Percentiles rank a stretch among this genome's conserved stretches.
These are phyloP conservation scores for Cinclus cinclus DNA, from an alignment of 2,113 vertebrate genomes.

Conservation along the genomic window DNA sequence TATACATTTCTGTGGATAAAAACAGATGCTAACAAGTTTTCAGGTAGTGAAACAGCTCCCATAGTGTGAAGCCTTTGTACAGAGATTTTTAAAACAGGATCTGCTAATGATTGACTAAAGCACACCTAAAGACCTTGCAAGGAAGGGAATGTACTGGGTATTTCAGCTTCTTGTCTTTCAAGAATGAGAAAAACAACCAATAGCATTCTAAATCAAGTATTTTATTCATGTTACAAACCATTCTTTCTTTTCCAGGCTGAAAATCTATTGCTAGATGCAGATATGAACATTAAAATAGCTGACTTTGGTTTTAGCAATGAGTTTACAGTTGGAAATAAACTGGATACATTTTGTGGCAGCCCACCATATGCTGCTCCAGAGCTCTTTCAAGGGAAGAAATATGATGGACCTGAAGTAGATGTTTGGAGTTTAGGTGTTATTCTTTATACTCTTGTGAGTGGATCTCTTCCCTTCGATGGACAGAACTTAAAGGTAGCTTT, in stretches of 20 bases:
- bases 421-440: constrained; percentile 99
- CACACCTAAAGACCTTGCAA: not conserved
- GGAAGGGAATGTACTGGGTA: not conserved
- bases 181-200: not conserved
- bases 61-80: not conserved
- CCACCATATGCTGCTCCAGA: constrained; percentile 97
- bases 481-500: constrained; percentile 93
- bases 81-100: not conserved
- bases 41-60: not conserved
- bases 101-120: not conserved
- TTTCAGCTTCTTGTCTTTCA: not conserved
- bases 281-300: constrained; percentile 99
- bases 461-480: constrained; percentile 96
- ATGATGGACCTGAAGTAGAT: constrained; percentile 96
- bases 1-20: not conserved
- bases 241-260: constrained; percentile 86
- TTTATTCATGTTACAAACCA: constrained; percentile 14
- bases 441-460: constrained; percentile 96
- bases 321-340: constrained; percentile 95
- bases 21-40: not conserved
- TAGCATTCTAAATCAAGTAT: not conserved
- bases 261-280: constrained; percentile 95
- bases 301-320: constrained; percentile 99
- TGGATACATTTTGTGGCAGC: constrained; percentile 98
- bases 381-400: constrained; percentile 98